Evolutionary conservation across 2,888 invertebrate genomes (phyloP), one percentile per base, ranked within the genome.

Genomic region (Sthenelais limicola): DNA sequence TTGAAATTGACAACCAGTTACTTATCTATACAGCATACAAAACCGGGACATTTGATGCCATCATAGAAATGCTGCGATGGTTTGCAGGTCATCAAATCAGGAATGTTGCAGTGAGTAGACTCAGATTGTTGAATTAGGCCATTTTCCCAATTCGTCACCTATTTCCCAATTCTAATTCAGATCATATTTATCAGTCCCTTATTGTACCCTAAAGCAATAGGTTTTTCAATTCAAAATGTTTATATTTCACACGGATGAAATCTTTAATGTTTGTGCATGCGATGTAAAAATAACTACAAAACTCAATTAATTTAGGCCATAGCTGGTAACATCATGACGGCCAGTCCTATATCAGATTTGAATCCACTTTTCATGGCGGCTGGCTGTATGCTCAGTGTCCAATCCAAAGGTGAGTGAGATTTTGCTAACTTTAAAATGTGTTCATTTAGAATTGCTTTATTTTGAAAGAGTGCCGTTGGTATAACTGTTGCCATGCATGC

Each of bases 61-160:
- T 95, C 30, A 90, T 92, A 9, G 92, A 94, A 69, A 98, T 97
- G 94, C 89, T 98, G 32, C 92, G 95, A 85, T 96, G 94, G 92
- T 98, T 98, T 90, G 98, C 96, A 66, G 97, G 97, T 5, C 94
- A 93, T 83, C 98, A 98, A 90, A 94, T 98, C 67, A 90, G 98
- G 76, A 98, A 97, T 88, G 96, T 96, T 18, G 97, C 96, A 66
- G 92, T 87, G 74, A 82, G 84, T 78, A n/a, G n/a, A n/a, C n/a
- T n/a, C n/a, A n/a, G 68, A 70, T 71, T 48, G 69, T 47, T 56
- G 56, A 15, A 68, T 43, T n/a, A 76, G 56, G 30, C 66, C 56
- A 26, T 56, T 66, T n/a, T 49, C 62, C 21, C 43, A 66, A 49
- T 9, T n/a, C n/a, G n/a, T n/a, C n/a, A 15, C 15, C 43, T 43